Base-by-base conservation (phyloP, 2,113 vertebrate species). In the Peucedramus taeniatus region DNA sequence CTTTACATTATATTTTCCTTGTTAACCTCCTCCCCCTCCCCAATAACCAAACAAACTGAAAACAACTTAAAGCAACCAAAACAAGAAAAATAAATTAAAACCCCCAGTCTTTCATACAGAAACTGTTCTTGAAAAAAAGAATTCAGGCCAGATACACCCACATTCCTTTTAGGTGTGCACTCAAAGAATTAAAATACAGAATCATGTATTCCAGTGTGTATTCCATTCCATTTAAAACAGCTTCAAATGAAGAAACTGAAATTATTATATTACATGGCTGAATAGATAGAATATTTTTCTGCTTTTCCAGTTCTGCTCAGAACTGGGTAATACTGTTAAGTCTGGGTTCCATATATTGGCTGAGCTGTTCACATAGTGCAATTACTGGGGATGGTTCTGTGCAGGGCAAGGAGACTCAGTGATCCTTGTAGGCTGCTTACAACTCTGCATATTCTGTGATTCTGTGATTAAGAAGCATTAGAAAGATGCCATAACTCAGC, bases 61-160 rank as follows among this genome's bases (percentile, higher is more conserved):
- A 30, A 6, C 1, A 0, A 3, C 10, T 26, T 8, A 30, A 20
- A 35, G 14, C 2, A 40, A 18, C 9, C 63, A 42, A 21, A n/a
- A 6, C 2, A 40, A 35, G 16, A 21, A 50, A 49, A 53, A 33
- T 20, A 63, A 17, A 6, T 14, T 13, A 7, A 22, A n/a, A 18
- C 0, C 0, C 2, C 1, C 6, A 33, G 5, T 7, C 13, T 40
- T 71, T 60, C 78, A 65, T 17, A 56, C 6, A 76, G 33, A 90
- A 76, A 44, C 11, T 47, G 6, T 28, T 86, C 7, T 68, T 57
- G 39, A 68, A 59, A 66, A 14, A 30, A 16, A 50, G 15, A 60
- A 64, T 60, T 33, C 13, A 54, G 30, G 24, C 6, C 14, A 54
- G 16, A 68, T 35, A 37, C 2, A 9, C 14, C n/a, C 15, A 76